phyloP scores from a whole-genome alignment of 2,888 invertebrate species.

The Drosophila nigritarsus region DNA sequence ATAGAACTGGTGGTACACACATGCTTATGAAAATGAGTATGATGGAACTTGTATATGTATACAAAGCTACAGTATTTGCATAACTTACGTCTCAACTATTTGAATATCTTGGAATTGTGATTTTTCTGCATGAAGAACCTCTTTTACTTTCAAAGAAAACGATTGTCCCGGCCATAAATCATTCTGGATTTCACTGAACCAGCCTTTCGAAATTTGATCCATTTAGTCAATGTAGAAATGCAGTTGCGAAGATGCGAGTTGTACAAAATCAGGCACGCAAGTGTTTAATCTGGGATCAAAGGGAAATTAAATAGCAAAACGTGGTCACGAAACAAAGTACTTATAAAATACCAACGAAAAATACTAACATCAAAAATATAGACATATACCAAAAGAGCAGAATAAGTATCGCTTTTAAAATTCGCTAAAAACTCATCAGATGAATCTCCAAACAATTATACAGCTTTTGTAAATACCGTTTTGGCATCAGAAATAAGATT shows the following conservation, averaged over 20 bases:
- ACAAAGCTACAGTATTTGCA: background rate
- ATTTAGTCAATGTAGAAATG: slow-evolving; percentile 84
- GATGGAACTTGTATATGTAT: background rate
- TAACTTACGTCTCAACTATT: slow-evolving; percentile 91
- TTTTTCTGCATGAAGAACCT: slow-evolving; percentile 91
- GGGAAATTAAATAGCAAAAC: slow-evolving; percentile 22
- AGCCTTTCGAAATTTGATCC: slow-evolving; percentile 91
- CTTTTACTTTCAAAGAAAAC: slow-evolving; percentile 93
- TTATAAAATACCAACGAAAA: slow-evolving; percentile 13
- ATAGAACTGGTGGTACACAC: background rate
- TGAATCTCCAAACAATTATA: background rate
- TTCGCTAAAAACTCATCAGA: background rate
- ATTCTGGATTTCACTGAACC: slow-evolving; percentile 96
- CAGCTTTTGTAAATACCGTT: no score
- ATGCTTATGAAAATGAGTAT: background rate
- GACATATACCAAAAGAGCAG: background rate
- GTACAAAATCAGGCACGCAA: background rate
- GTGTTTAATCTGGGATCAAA: slow-evolving; percentile 29
- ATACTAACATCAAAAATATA: slow-evolving; percentile 2
- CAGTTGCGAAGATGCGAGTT: background rate
- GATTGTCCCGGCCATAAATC: slow-evolving; percentile 96
- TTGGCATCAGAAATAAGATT: background rate
- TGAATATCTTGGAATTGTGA: slow-evolving; percentile 94
- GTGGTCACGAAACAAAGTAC: slow-evolving; percentile 36
- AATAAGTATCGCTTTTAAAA: background rate